A percentile compares a stretch with the other conserved stretches of the same genome.
phyloP scores from a whole-genome alignment of 2,797 vertebrate species.

The Todus mexicanus region DNA sequence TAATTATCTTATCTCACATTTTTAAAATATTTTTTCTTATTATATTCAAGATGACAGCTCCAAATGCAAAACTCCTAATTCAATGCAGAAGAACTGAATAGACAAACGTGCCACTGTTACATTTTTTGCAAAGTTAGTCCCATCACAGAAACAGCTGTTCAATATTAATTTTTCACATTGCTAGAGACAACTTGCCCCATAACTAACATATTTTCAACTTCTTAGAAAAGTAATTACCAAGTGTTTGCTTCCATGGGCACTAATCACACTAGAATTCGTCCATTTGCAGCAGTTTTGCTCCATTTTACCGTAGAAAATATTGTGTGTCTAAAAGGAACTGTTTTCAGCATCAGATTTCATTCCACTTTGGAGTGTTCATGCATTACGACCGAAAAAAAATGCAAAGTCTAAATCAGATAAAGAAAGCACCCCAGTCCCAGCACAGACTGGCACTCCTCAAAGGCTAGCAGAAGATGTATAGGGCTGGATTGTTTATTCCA shows the following conservation, averaged over 20 bases:
- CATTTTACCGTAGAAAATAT: background rate
- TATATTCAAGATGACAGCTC: background rate
- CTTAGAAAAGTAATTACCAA: constrained; percentile 35
- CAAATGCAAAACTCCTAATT: background rate
- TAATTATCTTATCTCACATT: background rate
- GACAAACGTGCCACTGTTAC: background rate
- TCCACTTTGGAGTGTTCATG: background rate
- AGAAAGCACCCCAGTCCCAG: background rate
- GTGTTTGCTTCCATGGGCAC: background rate
- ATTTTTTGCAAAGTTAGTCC: background rate
- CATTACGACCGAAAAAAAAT: background rate
- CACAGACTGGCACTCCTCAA: background rate
- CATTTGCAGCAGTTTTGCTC: background rate
- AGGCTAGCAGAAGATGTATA: background rate
- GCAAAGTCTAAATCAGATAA: background rate
- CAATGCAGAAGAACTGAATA: background rate
- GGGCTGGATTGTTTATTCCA: background rate
- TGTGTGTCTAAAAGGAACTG: background rate
- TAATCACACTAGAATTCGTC: background rate
- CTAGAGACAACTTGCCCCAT: background rate
- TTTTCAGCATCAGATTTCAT: constrained; percentile 7
- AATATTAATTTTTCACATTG: constrained; percentile 13
- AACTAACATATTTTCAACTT: constrained; percentile 37
- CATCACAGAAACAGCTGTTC: background rate
- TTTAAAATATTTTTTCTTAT: background rate